A percentile compares a stretch with the other conserved stretches of the same genome.
Conservation (phyloP, 1,140 invertebrate genomes). For the Homarus americanus region DNA sequence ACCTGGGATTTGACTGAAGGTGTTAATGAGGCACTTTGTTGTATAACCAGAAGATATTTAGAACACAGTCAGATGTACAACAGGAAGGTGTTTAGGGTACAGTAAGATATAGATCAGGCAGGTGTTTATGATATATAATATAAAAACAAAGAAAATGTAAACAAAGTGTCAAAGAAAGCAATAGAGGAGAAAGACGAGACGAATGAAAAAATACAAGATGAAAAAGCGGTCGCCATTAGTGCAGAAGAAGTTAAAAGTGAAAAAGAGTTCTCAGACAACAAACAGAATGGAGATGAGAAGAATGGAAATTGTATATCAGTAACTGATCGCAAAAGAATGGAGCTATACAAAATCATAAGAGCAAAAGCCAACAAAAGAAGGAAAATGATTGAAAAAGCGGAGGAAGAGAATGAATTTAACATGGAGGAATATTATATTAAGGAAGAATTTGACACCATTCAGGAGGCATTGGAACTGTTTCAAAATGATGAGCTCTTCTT, state of each 20-base stretch:
- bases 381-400: constrained; percentile 25
- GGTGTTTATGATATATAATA: no score
- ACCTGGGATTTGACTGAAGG: no score
- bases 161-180: not conserved
- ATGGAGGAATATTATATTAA: constrained; percentile 78
- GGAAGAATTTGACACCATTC: constrained; percentile 78
- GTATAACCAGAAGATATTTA: no score
- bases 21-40: no score
- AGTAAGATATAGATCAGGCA: no score
- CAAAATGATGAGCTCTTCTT: constrained; percentile 82
- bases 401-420: constrained; percentile 74
- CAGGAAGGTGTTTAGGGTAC: no score
- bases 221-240: not conserved
- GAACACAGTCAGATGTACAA: no score
- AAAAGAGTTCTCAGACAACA: not conserved
- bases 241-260: not conserved
- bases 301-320: not conserved
- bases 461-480: constrained; percentile 81
- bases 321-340: not conserved
- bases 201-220: not conserved
- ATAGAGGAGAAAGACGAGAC: not conserved
- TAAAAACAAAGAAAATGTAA: not conserved
- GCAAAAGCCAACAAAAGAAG: not conserved
- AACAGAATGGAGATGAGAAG: not conserved
- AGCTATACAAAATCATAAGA: not conserved